Evolutionary conservation across 1,140 invertebrate genomes (phyloP), one percentile per base, ranked within the genome.

Genomic region (Alviniconcha marisindica): DNA sequence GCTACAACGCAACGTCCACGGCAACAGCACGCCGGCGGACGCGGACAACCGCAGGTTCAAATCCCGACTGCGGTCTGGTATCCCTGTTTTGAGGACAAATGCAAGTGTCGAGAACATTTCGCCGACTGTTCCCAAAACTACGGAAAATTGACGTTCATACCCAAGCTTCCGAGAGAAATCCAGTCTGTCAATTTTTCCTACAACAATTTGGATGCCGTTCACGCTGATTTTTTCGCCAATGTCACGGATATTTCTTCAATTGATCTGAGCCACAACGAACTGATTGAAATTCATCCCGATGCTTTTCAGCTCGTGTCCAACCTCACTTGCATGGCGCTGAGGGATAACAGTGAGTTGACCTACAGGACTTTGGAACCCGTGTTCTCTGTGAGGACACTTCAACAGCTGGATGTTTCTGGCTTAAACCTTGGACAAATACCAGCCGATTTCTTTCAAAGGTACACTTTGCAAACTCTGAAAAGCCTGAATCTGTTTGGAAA

Each of bases 71-170:
- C 4, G 7, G 24, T 18, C 15, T n/a, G 31, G 66, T 4, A 36
- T 38, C 4, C n/a, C 31, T 71, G 66, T 71, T 71, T 31, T 31
- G 33, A 71, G 66, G 15, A 71, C 31, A 28, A 71, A 38, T 71
- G 66, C 31, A 71, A 36, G 66, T 71, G 66, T 38, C 14, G n/a
- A 2, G 66, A 31, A 18, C 2, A 28, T 38, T 2, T 4, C 2
- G 66, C 66, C 4, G 66, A 71, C 66, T 71, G 66, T 71, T 71
- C 66, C 33, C 66, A 38, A 33, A 71, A 71, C 31, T 71, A 71
- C 31, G 66, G 66, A 33, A 71, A 7, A n/a, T 31, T 71, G 66
- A 71, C 24, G 66, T 71, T 71, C 38, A 15, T 71, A 2, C 66
- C 66, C 33, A 28, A 71, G 33, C 66, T 71, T 1, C 66, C 66